A percentile compares a stretch with the other conserved stretches of the same genome.
Conservation (phyloP, 2,797 vertebrate species). For the Alfaro cultratus region DNA sequence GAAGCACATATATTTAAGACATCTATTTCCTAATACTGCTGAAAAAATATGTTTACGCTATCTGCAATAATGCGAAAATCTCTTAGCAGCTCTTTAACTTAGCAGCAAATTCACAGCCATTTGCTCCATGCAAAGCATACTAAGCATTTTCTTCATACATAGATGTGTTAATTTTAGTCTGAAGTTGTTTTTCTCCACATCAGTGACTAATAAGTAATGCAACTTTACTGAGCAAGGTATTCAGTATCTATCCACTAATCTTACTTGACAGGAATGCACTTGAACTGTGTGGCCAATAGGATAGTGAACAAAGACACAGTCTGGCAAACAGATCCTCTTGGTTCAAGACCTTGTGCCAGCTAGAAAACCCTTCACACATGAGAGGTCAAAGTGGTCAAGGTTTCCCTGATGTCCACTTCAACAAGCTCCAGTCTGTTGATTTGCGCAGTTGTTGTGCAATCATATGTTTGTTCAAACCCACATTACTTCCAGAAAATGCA, state of each 20-base stretch:
- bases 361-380: conserved; percentile 30
- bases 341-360: conserved; percentile 34
- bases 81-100: conserved; percentile 2
- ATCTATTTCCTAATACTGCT: neutral
- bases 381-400: conserved; percentile 17
- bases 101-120: conserved; percentile 17
- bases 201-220: conserved; percentile 10
- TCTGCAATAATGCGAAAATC: neutral
- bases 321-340: conserved; percentile 40
- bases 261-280: conserved; percentile 24
- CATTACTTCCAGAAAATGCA: conserved; percentile 2
- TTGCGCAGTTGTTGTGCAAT: conserved; percentile 17
- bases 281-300: conserved; percentile 25
- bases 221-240: conserved; percentile 3
- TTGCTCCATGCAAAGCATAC: conserved; percentile 5
- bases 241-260: conserved; percentile 18
- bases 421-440: conserved; percentile 29
- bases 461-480: conserved; percentile 20
- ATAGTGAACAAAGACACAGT: conserved; percentile 36
- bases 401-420: conserved; percentile 33
- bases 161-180: neutral
- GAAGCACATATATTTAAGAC: neutral
- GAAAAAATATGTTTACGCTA: neutral
- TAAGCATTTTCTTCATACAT: conserved; percentile 12
- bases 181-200: conserved; percentile 7